phyloP scores from a whole-genome alignment of 2,113 vertebrate species.

The Dicerorhinus sumatrensis region DNA sequence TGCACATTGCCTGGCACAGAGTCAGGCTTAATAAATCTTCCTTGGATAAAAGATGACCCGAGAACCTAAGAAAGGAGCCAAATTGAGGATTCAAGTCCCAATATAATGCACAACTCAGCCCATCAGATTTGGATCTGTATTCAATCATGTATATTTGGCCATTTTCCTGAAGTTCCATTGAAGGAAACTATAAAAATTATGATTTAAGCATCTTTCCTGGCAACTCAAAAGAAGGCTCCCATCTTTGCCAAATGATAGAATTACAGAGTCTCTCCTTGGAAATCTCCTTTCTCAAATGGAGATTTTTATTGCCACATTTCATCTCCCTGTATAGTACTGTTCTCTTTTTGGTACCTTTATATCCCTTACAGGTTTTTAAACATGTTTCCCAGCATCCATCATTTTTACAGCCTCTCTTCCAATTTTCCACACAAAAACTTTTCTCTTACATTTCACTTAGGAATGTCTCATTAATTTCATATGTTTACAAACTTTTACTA shows the following conservation, averaged over 20 bases:
- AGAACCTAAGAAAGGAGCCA: conserved; percentile 35
- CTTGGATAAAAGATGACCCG: not conserved
- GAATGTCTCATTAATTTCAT: conserved; percentile 51
- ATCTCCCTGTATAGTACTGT: conserved; percentile 37
- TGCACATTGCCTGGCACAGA: not conserved
- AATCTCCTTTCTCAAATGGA: conserved; percentile 52
- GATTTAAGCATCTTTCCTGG: conserved; percentile 79
- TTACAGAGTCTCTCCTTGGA: conserved; percentile 65
- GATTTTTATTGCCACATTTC: conserved; percentile 62
- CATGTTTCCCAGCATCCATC: conserved; percentile 49
- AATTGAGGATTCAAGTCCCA: not conserved
- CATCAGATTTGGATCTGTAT: conserved; percentile 46
- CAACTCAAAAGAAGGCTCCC: conserved; percentile 51
- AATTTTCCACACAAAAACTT: conserved; percentile 52
- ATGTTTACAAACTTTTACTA: conserved; percentile 69
- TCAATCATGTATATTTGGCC: conserved; percentile 56
- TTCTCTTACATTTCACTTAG: conserved; percentile 54
- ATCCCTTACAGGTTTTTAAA: conserved; percentile 62
- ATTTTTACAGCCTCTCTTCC: conserved; percentile 58
- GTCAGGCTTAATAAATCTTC: not conserved
- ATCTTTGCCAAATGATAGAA: conserved; percentile 74
- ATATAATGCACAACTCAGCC: not conserved
- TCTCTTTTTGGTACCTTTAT: conserved; percentile 58
- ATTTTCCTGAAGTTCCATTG: conserved; percentile 75
- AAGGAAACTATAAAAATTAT: conserved; percentile 75